A percentile compares a stretch with the other conserved stretches of the same genome.
These are phyloP conservation scores for Allophyes oxyacanthae DNA, from an alignment of 2,888 invertebrate genomes.

Conservation along the genomic window DNA sequence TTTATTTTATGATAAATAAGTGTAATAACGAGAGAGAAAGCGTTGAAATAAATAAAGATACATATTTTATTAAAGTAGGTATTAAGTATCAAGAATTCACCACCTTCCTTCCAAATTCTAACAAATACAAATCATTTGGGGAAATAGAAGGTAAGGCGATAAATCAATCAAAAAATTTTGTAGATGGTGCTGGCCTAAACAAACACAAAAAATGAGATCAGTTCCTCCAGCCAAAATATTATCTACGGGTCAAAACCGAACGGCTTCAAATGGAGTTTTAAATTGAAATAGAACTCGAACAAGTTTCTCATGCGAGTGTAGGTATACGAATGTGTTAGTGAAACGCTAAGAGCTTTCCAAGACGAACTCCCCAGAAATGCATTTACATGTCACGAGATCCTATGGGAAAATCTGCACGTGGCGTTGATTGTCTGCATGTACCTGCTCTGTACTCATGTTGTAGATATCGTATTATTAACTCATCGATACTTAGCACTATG, in stretches of 20 bases:
- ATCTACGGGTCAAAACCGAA: constrained; percentile 26
- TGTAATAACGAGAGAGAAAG: too few species aligned
- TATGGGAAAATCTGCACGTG: constrained; percentile 83
- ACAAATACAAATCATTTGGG: too few species aligned
- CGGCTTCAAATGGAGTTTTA: constrained; percentile 47
- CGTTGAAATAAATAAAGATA: too few species aligned
- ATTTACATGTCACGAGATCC: constrained; percentile 85
- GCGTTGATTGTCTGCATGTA: constrained; percentile 78
- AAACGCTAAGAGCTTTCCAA: constrained; percentile 81
- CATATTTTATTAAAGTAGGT: too few species aligned
- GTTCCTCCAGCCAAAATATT: constrained; percentile 13
- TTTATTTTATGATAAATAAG: too few species aligned
- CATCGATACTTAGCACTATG: constrained; percentile 64
- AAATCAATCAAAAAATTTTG: constrained; percentile 5
- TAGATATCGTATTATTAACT: constrained; percentile 67
- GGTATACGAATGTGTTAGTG: constrained; percentile 42
- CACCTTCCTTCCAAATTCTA: too few species aligned
- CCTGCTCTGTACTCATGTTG: constrained; percentile 62
- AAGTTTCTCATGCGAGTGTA: constrained; percentile 42
- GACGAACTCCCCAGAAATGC: constrained; percentile 81
- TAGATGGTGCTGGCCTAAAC: not conserved
- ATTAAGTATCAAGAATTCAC: too few species aligned
- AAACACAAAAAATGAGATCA: constrained; percentile 2
- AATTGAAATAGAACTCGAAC: constrained; percentile 47
- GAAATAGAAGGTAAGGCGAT: not conserved